Conservation (phyloP, 2,797 vertebrate genomes). For the Anableps anableps region DNA sequence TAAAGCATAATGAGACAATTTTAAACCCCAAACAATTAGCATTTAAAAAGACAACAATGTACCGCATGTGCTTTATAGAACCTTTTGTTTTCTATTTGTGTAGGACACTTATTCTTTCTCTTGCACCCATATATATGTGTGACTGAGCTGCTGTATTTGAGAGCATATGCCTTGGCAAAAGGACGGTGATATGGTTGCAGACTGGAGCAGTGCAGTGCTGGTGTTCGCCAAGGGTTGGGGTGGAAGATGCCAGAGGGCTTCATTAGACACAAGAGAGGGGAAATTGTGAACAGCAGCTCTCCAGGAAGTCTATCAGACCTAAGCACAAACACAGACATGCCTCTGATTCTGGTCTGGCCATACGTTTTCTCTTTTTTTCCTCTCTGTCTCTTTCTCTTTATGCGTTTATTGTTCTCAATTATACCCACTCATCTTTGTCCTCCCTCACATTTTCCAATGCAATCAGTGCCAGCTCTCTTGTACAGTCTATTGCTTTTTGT, state of each 20-base stretch:
- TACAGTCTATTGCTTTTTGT: slow-evolving; percentile 37
- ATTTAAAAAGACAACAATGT: slow-evolving; percentile 63
- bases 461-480: slow-evolving; percentile 42
- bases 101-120: slow-evolving; percentile 59
- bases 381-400: slow-evolving; percentile 34
- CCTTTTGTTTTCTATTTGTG: slow-evolving; percentile 70
- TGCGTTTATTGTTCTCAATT: slow-evolving; percentile 35
- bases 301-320: slow-evolving; percentile 72
- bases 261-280: slow-evolving; percentile 72
- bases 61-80: slow-evolving; percentile 58
- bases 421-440: slow-evolving; percentile 29
- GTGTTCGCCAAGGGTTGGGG: slow-evolving; percentile 60
- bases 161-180: slow-evolving; percentile 58
- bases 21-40: slow-evolving; percentile 72
- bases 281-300: slow-evolving; percentile 66
- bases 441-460: slow-evolving; percentile 35
- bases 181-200: slow-evolving; percentile 46
- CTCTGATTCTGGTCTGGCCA: slow-evolving; percentile 66
- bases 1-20: slow-evolving; percentile 64
- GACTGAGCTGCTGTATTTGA: slow-evolving; percentile 28
- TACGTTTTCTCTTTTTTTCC: slow-evolving; percentile 30
- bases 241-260: slow-evolving; percentile 76
- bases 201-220: slow-evolving; percentile 53
- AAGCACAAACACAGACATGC: slow-evolving; percentile 75
- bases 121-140: slow-evolving; percentile 38